Percentiles rank a stretch among this genome's conserved stretches.
Conservation (phyloP, 1,140 invertebrate genomes). For the Lordiphosa collinella region DNA sequence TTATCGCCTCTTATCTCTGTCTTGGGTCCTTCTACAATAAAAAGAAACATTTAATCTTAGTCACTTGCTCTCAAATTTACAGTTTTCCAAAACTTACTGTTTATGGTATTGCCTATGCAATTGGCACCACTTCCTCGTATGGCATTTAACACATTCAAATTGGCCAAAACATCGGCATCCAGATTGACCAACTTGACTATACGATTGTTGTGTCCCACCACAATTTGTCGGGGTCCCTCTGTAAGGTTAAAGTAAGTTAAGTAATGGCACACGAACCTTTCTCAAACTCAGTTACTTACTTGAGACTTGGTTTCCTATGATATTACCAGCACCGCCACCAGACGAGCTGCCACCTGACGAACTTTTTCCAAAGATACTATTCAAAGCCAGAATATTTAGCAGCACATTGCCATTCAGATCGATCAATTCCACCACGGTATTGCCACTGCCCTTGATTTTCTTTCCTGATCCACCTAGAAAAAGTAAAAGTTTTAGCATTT, state of each 20-base stretch:
- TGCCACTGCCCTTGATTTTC: neutral
- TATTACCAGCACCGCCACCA: neutral
- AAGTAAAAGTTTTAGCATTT: no score
- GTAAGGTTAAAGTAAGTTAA: neutral
- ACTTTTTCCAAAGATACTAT: constrained; percentile 1
- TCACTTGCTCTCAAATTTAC: neutral
- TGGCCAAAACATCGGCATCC: constrained; percentile 4
- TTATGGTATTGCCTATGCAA: constrained; percentile 18
- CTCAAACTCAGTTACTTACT: constrained; percentile 17
- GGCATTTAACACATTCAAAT: constrained; percentile 21
- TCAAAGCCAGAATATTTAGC: constrained; percentile 3
- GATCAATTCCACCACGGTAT: neutral
- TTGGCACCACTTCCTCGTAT: constrained; percentile 30
- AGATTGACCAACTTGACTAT: constrained; percentile 30
- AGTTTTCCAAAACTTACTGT: constrained; percentile 10
- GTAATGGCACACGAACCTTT: neutral
- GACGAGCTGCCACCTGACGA: no score
- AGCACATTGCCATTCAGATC: constrained; percentile 2
- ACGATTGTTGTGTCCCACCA: constrained; percentile 42
- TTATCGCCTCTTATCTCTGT: constrained; percentile 35
- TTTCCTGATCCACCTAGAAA: neutral
- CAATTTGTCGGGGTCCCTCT: constrained; percentile 37
- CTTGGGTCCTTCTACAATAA: constrained; percentile 16
- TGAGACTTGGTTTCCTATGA: constrained; percentile 23
- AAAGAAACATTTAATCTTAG: neutral